Conservation (phyloP, 2,113 vertebrate species). For the Cavia porcellus region DNA sequence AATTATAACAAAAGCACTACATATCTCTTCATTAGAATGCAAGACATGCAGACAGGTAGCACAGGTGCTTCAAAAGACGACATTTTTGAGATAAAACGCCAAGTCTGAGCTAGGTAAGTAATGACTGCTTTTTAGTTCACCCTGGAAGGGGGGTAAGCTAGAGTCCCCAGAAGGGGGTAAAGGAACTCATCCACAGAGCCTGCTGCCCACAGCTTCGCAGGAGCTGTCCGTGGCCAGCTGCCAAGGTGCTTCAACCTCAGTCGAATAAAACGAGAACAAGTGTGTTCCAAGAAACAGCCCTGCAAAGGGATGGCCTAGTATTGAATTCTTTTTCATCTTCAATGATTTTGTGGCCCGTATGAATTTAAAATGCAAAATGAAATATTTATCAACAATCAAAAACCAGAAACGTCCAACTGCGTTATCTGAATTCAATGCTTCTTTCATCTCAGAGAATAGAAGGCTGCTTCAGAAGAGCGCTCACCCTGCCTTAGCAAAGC, state of each 20-base stretch:
- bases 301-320: slow-evolving; percentile 59
- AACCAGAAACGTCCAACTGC: slow-evolving; percentile 22
- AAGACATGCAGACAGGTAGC: rapidly evolving
- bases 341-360: slow-evolving; percentile 69
- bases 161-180: not conserved
- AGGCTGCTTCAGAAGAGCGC: not conserved
- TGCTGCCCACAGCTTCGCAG: not conserved
- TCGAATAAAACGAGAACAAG: slow-evolving; percentile 74
- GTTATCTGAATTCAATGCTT: slow-evolving; percentile 72
- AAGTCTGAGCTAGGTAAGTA: slow-evolving; percentile 18
- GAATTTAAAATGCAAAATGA: slow-evolving; percentile 83
- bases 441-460: slow-evolving; percentile 76
- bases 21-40: not conserved
- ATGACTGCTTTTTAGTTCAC: slow-evolving; percentile 23
- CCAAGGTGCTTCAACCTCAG: slow-evolving; percentile 64
- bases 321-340: slow-evolving; percentile 81
- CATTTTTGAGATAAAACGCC: slow-evolving; percentile 54
- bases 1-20: not conserved
- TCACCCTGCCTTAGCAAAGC: not conserved
- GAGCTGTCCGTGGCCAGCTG: not conserved
- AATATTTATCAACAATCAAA: slow-evolving; percentile 84
- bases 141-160: slow-evolving; percentile 17
- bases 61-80: not conserved
- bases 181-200: not conserved
- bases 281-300: slow-evolving; percentile 63